phyloP scores from a whole-genome alignment of 2,113 vertebrate species.

The Charadrius vociferus region DNA sequence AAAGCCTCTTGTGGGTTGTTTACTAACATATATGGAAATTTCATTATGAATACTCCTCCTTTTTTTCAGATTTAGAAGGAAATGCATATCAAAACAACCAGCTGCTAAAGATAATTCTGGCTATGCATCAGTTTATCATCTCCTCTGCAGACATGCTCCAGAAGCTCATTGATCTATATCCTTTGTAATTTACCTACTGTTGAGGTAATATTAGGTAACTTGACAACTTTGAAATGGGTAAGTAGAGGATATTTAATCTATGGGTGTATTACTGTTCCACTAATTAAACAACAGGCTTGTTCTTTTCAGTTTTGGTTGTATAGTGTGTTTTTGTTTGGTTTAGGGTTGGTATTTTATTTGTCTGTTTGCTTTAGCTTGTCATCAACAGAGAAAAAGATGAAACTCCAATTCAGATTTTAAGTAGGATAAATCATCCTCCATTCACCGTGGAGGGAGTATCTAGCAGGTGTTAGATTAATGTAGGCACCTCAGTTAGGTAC shows the following conservation, averaged over 20 bases:
- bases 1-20: neutral
- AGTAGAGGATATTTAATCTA: neutral
- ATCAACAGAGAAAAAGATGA: neutral
- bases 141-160: conserved; percentile 89
- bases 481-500: neutral
- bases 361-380: neutral
- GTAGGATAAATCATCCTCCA: neutral
- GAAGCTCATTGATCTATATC: conserved; percentile 91
- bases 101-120: conserved; percentile 88
- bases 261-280: neutral
- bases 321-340: neutral
- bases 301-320: neutral
- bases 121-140: conserved; percentile 92
- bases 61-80: conserved; percentile 85
- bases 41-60: neutral
- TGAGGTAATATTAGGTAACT: neutral
- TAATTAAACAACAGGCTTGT: neutral
- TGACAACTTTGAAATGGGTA: neutral
- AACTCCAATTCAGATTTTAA: neutral
- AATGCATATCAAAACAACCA: conserved; percentile 85
- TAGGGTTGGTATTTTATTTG: neutral
- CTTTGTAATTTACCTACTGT: conserved; percentile 68
- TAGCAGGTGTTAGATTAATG: neutral
- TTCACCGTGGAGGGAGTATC: neutral
- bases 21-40: neutral